A percentile compares a stretch with the other conserved stretches of the same genome.
phyloP scores from a whole-genome alignment of 2,888 invertebrate species.

The Anaspis maculata region DNA sequence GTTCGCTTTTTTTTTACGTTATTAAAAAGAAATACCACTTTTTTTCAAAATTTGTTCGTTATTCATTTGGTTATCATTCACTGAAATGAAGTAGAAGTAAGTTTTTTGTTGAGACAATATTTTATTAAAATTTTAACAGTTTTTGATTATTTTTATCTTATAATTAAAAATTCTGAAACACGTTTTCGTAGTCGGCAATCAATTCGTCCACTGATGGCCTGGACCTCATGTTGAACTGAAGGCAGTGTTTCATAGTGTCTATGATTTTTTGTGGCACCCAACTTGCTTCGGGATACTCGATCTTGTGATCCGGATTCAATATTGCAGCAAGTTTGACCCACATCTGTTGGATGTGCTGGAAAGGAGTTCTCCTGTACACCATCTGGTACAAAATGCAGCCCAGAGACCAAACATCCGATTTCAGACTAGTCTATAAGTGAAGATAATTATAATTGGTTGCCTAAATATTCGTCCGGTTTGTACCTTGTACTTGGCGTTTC shows the following conservation, averaged over 20 bases:
- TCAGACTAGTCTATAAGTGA: constrained; percentile 66
- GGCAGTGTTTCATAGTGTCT: constrained; percentile 60
- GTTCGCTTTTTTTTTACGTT: too few relatives aligned
- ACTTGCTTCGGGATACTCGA: constrained; percentile 59
- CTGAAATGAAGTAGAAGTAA: too few relatives aligned
- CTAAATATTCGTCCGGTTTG: constrained; percentile 2
- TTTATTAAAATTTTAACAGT: too few relatives aligned
- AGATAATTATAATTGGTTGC: too few relatives aligned
- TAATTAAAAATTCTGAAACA: too few relatives aligned
- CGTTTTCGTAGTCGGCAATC: constrained; percentile 43
- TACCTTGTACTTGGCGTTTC: constrained; percentile 45
- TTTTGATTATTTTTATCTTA: too few relatives aligned
- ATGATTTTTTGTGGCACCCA: constrained; percentile 53
- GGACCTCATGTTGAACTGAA: constrained; percentile 61
- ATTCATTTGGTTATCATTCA: too few relatives aligned
- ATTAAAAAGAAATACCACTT: too few relatives aligned
- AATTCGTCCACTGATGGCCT: constrained; percentile 71
- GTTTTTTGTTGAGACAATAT: too few relatives aligned
- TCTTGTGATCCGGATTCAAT: constrained; percentile 47
- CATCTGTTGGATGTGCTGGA: constrained; percentile 58
- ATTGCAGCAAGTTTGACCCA: constrained; percentile 25
- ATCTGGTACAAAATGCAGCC: constrained; percentile 94
- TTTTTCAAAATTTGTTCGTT: too few relatives aligned
- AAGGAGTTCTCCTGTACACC: constrained; percentile 85
- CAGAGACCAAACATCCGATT: constrained; percentile 95